A percentile compares a stretch with the other conserved stretches of the same genome.
Evolutionary conservation across 2,888 invertebrate species (phyloP).

Genomic region (Hoplodrina ambigua): DNA sequence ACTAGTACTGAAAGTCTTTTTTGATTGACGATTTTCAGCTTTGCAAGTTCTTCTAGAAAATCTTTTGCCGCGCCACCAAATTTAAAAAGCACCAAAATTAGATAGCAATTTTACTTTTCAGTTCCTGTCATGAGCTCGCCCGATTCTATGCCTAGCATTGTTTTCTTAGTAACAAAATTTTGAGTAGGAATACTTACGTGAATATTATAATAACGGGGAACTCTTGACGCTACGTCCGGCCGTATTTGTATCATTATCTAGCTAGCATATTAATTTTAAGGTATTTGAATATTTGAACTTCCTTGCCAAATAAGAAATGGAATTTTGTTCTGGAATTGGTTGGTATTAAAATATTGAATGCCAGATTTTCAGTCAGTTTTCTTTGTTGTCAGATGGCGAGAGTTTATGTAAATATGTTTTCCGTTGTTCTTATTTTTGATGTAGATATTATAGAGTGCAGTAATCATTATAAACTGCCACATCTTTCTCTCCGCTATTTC

Average conservation of each 20-base stretch:
- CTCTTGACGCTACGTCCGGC: slow-evolving; percentile 31
- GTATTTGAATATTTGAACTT: not conserved
- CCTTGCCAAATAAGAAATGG: not conserved
- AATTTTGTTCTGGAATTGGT: not conserved
- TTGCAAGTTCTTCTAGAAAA: not conserved
- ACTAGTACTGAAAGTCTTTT: not conserved
- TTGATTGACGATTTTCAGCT: not conserved
- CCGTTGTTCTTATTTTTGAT: too few species aligned
- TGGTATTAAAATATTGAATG: not conserved
- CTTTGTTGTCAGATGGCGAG: too few species aligned
- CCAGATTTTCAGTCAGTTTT: not conserved
- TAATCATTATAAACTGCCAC: too few species aligned
- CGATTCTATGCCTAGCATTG: slow-evolving; percentile 1
- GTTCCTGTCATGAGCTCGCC: slow-evolving; percentile 10
- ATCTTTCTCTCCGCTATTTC: too few species aligned
- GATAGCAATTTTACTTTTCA: not conserved
- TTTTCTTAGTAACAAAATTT: slow-evolving; percentile 43
- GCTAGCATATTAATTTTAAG: slow-evolving; percentile 1
- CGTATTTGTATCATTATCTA: slow-evolving; percentile 3
- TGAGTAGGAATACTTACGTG: slow-evolving; percentile 6
- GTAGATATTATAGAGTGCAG: too few species aligned
- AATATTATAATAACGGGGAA: slow-evolving; percentile 15
- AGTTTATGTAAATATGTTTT: too few species aligned
- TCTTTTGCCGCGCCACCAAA: too few species aligned
- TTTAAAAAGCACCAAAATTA: not conserved